A percentile compares a stretch with the other conserved stretches of the same genome.
Conservation (phyloP, 2,113 vertebrate genomes). For the Nerophis lumbriciformis region DNA sequence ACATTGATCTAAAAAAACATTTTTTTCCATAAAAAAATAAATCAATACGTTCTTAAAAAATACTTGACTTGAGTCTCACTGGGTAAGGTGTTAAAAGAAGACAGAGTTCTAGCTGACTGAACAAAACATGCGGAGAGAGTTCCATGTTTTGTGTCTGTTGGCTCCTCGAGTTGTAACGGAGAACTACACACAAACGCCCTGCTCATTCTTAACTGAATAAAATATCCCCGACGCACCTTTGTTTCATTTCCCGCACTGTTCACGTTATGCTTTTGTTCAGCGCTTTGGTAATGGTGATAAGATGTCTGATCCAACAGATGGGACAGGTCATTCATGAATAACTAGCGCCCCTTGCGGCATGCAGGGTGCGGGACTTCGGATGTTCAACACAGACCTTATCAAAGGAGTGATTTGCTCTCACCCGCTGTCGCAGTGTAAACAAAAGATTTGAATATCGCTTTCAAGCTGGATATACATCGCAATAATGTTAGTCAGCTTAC, state of each 20-base stretch:
- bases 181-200: slow-evolving; percentile 16
- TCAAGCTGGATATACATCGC: slow-evolving; percentile 29
- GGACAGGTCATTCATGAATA: slow-evolving; percentile 13
- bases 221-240: slow-evolving; percentile 12
- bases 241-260: slow-evolving; percentile 31
- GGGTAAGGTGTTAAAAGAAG: slow-evolving; percentile 8
- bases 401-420: background rate
- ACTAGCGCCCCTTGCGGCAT: background rate
- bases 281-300: background rate
- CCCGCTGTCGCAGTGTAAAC: slow-evolving; percentile 6
- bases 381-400: background rate
- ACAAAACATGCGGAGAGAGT: slow-evolving; percentile 3
- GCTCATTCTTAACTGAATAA: slow-evolving; percentile 33
- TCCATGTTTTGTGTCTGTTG: slow-evolving; percentile 27
- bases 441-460: slow-evolving; percentile 22
- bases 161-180: slow-evolving; percentile 17
- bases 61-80: background rate
- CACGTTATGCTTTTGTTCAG: slow-evolving; percentile 27
- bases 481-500: slow-evolving; percentile 15
- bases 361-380: background rate
- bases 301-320: slow-evolving; percentile 20
- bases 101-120: slow-evolving; percentile 22
- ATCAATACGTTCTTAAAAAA: background rate
- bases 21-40: background rate
- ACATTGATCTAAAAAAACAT: background rate